phyloP scores from a whole-genome alignment of 1,140 invertebrate species.

The Hirudo medicinalis region DNA sequence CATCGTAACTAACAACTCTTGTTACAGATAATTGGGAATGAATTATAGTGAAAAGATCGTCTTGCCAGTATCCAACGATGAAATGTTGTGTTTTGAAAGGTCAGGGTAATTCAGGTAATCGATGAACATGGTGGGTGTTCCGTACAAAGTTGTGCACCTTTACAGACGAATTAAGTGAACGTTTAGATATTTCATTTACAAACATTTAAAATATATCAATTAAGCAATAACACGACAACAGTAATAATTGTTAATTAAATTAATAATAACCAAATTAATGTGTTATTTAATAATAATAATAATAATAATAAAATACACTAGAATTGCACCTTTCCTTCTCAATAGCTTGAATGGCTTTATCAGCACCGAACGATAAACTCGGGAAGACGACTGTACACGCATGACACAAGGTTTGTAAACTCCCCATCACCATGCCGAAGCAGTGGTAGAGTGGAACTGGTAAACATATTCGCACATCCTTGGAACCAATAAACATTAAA shows the following conservation, averaged over 20 bases:
- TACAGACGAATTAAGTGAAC: no score
- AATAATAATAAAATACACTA: background rate
- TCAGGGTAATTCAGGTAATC: constrained; percentile 52
- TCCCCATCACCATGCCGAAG: constrained; percentile 62
- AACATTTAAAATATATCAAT: no score
- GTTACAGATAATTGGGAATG: background rate
- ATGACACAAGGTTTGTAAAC: constrained; percentile 49
- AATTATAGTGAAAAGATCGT: background rate
- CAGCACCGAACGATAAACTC: constrained; percentile 28
- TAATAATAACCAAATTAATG: no score
- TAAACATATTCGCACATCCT: constrained; percentile 49
- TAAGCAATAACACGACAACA: no score
- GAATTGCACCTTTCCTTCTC: constrained; percentile 30
- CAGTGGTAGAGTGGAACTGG: constrained; percentile 86
- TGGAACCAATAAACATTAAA: constrained; percentile 19
- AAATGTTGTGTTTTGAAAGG: constrained; percentile 37
- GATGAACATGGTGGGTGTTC: constrained; percentile 93
- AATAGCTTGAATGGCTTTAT: constrained; percentile 28
- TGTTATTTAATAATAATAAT: background rate
- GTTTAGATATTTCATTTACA: no score
- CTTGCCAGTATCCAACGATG: constrained; percentile 45
- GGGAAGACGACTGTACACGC: constrained; percentile 38
- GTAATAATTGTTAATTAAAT: no score
- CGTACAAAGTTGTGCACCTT: constrained; percentile 61
- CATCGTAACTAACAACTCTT: no score